A percentile compares a stretch with the other conserved stretches of the same genome.
Conservation (phyloP, 1,140 invertebrate species). For the Drosophila pseudoananassae region DNA sequence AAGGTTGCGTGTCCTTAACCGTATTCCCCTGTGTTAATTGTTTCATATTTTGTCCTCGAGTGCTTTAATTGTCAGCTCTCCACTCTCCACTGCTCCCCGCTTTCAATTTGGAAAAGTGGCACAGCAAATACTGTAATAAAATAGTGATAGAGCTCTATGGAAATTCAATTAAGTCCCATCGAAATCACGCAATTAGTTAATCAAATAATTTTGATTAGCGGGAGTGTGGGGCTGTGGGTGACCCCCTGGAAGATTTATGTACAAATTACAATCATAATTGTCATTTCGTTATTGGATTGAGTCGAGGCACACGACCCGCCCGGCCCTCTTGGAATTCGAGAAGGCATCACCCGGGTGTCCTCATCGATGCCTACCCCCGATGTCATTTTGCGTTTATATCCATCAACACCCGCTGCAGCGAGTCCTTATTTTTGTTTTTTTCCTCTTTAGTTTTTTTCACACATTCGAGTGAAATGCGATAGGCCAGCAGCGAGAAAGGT, state of each 20-base stretch:
- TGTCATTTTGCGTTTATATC: slow-evolving; percentile 78
- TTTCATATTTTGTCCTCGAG: slow-evolving; percentile 75
- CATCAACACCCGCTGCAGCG: slow-evolving; percentile 60
- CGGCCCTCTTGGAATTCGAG: slow-evolving; percentile 28
- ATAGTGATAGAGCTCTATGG: slow-evolving; percentile 53
- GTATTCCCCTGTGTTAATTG: slow-evolving; percentile 74
- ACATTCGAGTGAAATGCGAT: slow-evolving; percentile 76
- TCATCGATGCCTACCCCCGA: slow-evolving; percentile 57
- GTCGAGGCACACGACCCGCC: slow-evolving; percentile 57
- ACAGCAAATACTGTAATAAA: slow-evolving; percentile 55
- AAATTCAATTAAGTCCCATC: slow-evolving; percentile 81
- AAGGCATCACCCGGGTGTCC: slow-evolving; percentile 19
- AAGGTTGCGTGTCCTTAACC: slow-evolving; percentile 62
- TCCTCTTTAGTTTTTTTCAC: slow-evolving; percentile 57
- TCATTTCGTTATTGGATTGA: slow-evolving; percentile 60
- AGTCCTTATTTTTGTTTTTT: slow-evolving; percentile 3
- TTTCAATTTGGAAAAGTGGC: slow-evolving; percentile 79
- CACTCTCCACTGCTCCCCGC: not conserved
- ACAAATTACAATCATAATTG: slow-evolving; percentile 75
- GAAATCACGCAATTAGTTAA: slow-evolving; percentile 83
- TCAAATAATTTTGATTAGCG: slow-evolving; percentile 79
- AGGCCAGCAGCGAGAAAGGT: slow-evolving; percentile 47
- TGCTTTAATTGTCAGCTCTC: slow-evolving; percentile 61
- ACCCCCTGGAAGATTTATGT: slow-evolving; percentile 64
- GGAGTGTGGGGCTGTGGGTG: not conserved